phyloP scores from a whole-genome alignment of 2,797 vertebrate genomes.

The Poeciliopsis gracilis region DNA sequence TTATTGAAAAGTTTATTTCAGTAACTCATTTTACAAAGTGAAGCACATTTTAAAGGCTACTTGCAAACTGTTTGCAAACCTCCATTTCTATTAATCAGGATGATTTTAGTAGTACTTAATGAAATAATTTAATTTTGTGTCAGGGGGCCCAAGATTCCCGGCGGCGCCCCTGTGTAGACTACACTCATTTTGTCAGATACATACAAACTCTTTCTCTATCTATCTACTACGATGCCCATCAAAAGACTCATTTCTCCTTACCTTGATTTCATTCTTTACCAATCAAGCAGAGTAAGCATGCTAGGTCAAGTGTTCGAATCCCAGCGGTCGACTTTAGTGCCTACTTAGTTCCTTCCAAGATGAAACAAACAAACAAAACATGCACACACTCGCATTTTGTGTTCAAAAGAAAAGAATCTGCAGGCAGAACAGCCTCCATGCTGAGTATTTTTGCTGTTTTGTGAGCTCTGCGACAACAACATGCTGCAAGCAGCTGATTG shows the following conservation, averaged over 20 bases:
- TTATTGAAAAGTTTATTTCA: neutral
- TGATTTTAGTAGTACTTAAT: neutral
- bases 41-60: neutral
- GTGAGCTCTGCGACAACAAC: neutral
- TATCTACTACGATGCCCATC: too few species aligned
- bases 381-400: neutral
- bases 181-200: constrained; percentile 3
- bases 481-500: constrained; percentile 4
- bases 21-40: neutral
- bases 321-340: neutral
- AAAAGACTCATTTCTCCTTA: neutral
- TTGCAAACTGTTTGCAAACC: neutral
- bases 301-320: neutral
- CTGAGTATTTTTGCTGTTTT: neutral
- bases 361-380: neutral
- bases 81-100: neutral
- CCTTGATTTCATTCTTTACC: neutral
- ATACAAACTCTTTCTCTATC: neutral
- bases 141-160: too few species aligned
- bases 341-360: neutral
- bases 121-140: too few species aligned
- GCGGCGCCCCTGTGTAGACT: neutral
- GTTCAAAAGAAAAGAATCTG: neutral
- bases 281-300: neutral
- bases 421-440: constrained; percentile 4